phyloP scores from a whole-genome alignment of 2,113 vertebrate species.

The Lynx canadensis region DNA sequence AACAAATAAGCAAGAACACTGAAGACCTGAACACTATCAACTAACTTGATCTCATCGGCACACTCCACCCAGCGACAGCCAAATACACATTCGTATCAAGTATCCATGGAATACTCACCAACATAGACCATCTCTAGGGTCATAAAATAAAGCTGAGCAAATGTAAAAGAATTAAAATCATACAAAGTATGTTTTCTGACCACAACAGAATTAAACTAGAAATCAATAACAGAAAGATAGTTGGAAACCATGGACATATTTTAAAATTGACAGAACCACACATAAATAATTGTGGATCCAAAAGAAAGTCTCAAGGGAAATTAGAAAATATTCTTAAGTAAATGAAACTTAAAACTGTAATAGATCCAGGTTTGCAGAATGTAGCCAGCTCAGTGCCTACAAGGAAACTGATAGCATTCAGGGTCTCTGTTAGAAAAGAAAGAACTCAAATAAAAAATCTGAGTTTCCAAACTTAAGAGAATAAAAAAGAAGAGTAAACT shows the following conservation, averaged over 20 bases:
- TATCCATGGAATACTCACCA: not conserved
- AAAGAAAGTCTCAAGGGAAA: not conserved
- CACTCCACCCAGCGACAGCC: not conserved
- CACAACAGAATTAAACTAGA: not conserved
- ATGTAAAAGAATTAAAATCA: not conserved
- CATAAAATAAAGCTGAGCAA: not conserved
- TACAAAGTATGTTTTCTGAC: not conserved
- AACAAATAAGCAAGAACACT: not conserved
- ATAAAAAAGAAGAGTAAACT: not conserved
- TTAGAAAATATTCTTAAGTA: not conserved
- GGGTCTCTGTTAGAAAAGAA: not conserved
- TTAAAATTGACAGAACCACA: not conserved
- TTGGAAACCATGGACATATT: not conserved
- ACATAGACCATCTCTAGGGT: not conserved
- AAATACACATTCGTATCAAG: not conserved
- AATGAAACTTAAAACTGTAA: not conserved
- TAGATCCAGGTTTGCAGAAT: not conserved
- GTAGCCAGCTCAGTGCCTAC: not conserved
- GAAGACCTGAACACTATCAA: not conserved
- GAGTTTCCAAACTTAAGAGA: not conserved
- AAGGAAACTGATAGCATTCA: not conserved
- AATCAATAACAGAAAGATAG: not conserved
- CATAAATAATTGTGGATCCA: not conserved
- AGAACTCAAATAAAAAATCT: not conserved
- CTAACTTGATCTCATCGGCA: not conserved